A percentile compares a stretch with the other conserved stretches of the same genome.
Evolutionary conservation across 2,113 vertebrate species (phyloP).

Genomic region (Microtus ochrogaster): DNA sequence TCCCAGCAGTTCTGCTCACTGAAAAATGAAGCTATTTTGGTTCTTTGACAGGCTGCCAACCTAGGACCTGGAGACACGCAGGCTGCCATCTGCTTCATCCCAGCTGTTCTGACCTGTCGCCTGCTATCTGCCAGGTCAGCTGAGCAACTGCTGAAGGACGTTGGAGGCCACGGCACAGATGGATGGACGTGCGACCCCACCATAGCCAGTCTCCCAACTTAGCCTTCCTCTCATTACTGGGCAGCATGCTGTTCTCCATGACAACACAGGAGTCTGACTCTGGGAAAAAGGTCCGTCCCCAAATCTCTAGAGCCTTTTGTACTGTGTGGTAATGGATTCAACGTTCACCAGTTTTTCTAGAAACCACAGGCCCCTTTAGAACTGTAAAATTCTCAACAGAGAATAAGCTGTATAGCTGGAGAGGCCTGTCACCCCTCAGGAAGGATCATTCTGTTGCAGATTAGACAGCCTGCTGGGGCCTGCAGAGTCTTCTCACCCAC

Average conservation of each 20-base stretch:
- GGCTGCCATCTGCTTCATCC: conserved; percentile 58
- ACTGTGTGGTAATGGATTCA: background rate
- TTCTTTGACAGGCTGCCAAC: conserved; percentile 61
- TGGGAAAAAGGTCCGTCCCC: background rate
- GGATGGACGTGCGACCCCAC: conserved; percentile 24
- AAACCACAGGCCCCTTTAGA: conserved; percentile 18
- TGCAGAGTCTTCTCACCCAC: background rate
- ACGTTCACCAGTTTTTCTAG: conserved; percentile 11
- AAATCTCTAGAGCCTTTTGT: background rate
- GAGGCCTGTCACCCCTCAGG: background rate
- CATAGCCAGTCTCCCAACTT: background rate
- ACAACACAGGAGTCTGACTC: background rate
- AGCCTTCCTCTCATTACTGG: background rate
- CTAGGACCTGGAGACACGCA: conserved; percentile 53
- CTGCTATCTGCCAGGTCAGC: conserved; percentile 74
- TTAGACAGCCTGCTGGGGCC: background rate
- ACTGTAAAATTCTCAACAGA: background rate
- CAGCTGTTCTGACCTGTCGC: conserved; percentile 75
- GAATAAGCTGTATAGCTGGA: background rate
- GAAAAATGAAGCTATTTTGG: conserved; percentile 77
- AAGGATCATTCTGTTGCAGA: background rate
- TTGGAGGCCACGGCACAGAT: background rate
- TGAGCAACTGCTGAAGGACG: conserved; percentile 54
- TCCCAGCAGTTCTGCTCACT: conserved; percentile 46
- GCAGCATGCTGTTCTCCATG: background rate